Base-by-base conservation (phyloP, 2,888 invertebrate genomes). In the Cecidostiba fungosa region DNA sequence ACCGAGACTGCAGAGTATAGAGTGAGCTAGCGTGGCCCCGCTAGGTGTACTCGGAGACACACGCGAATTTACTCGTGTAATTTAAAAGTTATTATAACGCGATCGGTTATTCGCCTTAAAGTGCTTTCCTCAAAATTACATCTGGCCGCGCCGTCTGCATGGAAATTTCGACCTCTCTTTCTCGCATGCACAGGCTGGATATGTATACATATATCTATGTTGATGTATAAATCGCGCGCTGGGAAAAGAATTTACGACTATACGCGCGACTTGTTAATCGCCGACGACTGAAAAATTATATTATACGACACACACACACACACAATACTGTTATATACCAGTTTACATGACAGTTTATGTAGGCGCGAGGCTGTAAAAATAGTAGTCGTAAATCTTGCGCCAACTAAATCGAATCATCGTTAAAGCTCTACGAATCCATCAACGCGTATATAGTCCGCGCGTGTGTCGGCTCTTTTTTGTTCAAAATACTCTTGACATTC, bases 81-180 rank as follows among this genome's bases (percentile, higher is more conserved):
- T 85, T 78, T 43, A 47, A 82, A 87, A 87, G 85, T 87, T 87
- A 85, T 87, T 84, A 81, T 81, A 87, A 85, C 59, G 73, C 85
- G 69, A 82, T 84, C 81, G 84, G 39, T 77, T 32, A n/a, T 59
- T 23, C 54, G n/a, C 14, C 69, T 73, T 50, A 74, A 73, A 85
- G 82, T 79, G 86, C 59, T 80, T 76, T 76, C 69, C 47, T 82
- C 66, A 72, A 70, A 86, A 86, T 79, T 80, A 47, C 79, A 50
- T 73, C 26, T 77, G 43, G 10, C 39, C 19, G n/a, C 19, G 23
- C 2, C 4, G 23, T 16, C 36, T 62, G 26, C 62, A 39, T 62
- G 32, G 32, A 10, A 70, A 47, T 79, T 29, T n/a, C 16, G 12
- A n/a, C 3, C 26, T 16, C 26, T 19, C 8, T 36, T 36, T 10